Percentiles rank a stretch among this genome's conserved stretches.
These are phyloP conservation scores for Litoditis marina DNA, from an alignment of 2,888 invertebrate species.

Conservation along the genomic window DNA sequence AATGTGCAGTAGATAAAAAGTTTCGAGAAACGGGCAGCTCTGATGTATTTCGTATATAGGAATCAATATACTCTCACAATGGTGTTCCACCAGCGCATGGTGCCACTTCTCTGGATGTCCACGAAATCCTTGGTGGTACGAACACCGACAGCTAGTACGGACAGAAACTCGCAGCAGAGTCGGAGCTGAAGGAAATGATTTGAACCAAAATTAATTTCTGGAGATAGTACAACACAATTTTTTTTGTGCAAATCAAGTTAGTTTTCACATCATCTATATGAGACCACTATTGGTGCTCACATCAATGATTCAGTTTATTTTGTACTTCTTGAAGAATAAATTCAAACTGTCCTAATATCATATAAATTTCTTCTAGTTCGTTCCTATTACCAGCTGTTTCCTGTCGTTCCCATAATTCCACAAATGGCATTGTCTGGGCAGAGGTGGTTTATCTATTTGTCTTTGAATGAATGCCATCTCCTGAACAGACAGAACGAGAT, in stretches of 20 bases:
- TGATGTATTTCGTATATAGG: not conserved
- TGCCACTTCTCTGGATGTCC: constrained; percentile 45
- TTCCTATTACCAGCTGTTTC: constrained; percentile 23
- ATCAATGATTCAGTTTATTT: too few relatives aligned
- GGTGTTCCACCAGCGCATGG: constrained; percentile 42
- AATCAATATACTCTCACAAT: constrained; percentile 23
- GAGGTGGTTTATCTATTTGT: constrained; percentile 1
- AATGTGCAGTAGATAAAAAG: not conserved
- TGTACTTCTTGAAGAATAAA: too few relatives aligned
- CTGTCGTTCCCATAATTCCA: constrained; percentile 36
- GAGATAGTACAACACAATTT: too few relatives aligned
- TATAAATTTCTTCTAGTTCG: too few relatives aligned
- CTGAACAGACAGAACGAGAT: constrained; percentile 16
- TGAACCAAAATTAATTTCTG: not conserved
- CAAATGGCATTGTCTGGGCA: constrained; percentile 40
- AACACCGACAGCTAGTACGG: constrained; percentile 36
- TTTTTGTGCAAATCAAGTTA: too few relatives aligned
- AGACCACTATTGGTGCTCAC: too few relatives aligned
- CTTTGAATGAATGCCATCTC: constrained; percentile 17
- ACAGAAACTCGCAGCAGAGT: constrained; percentile 38
- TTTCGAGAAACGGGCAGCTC: too few relatives aligned
- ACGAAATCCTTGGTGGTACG: constrained; percentile 35
- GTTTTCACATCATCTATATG: too few relatives aligned
- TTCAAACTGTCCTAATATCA: too few relatives aligned
- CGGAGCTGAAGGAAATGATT: constrained; percentile 40